These are phyloP conservation scores for Anaspis maculata DNA, from an alignment of 2,888 invertebrate species.

Conservation along the genomic window DNA sequence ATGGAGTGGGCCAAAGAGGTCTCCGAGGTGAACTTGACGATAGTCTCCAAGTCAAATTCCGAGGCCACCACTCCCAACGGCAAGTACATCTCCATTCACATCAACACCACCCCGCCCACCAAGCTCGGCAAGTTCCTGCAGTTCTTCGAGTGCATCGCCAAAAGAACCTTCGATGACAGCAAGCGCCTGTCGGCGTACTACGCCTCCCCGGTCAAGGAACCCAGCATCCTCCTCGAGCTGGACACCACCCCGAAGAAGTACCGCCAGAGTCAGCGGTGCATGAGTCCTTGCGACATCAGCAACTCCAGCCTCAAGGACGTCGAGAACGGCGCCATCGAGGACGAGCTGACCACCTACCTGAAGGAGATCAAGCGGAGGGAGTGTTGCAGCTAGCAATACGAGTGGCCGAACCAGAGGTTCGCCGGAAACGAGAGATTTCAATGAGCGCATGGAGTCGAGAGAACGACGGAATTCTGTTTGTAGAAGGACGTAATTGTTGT, in stretches of 20 bases:
- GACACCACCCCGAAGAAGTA: slow-evolving; percentile 5
- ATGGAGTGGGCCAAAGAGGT: slow-evolving; percentile 4
- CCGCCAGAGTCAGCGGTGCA: slow-evolving; percentile 1
- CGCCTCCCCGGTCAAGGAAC: slow-evolving; percentile 10
- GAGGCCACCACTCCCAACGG: slow-evolving; percentile 3
- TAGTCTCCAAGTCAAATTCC: neutral
- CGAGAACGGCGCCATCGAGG: slow-evolving; percentile 39
- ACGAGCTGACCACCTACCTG: slow-evolving; percentile 42
- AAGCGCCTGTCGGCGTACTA: slow-evolving; percentile 14
- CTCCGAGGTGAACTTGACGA: too few relatives aligned
- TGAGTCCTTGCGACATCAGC: slow-evolving; percentile 37
- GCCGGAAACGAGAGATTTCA: too few relatives aligned
- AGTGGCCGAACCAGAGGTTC: too few relatives aligned
- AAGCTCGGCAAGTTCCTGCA: slow-evolving; percentile 12
- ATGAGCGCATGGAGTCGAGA: too few relatives aligned
- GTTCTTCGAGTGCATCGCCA: slow-evolving; percentile 18
- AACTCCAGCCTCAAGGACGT: slow-evolving; percentile 42
- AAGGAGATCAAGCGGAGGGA: slow-evolving; percentile 24
- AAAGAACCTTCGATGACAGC: slow-evolving; percentile 14
- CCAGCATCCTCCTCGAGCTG: slow-evolving; percentile 6
- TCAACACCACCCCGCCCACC: slow-evolving; percentile 4
- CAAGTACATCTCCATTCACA: slow-evolving; percentile 7
- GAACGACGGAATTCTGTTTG: too few relatives aligned
- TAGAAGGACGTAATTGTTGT: too few relatives aligned
- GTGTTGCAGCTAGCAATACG: slow-evolving; percentile 10